phyloP scores from a whole-genome alignment of 2,888 invertebrate genomes.

The Nectonema munidae region DNA sequence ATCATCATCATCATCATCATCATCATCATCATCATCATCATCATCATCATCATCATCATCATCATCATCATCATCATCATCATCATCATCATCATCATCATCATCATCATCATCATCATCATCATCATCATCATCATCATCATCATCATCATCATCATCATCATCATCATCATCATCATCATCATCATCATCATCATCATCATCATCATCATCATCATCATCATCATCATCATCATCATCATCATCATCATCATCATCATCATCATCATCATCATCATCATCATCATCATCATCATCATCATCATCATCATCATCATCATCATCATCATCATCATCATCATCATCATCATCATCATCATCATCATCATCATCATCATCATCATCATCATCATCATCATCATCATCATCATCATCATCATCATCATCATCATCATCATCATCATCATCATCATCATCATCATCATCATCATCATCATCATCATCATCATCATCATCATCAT shows the following conservation, averaged over 20 bases:
- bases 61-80: slow-evolving; percentile 5
- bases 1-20: slow-evolving; percentile 5
- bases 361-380: slow-evolving; percentile 5
- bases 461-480: slow-evolving; percentile 5
- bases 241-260: slow-evolving; percentile 5
- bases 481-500: slow-evolving; percentile 5
- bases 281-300: slow-evolving; percentile 5
- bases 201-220: slow-evolving; percentile 5
- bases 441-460: slow-evolving; percentile 5
- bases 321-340: slow-evolving; percentile 5
- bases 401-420: slow-evolving; percentile 5
- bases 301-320: slow-evolving; percentile 5
- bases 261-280: slow-evolving; percentile 5
- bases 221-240: slow-evolving; percentile 5
- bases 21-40: slow-evolving; percentile 5
- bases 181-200: slow-evolving; percentile 5
- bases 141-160: slow-evolving; percentile 5
- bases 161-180: slow-evolving; percentile 5
- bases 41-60: slow-evolving; percentile 5
- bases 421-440: slow-evolving; percentile 5
- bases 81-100: slow-evolving; percentile 5
- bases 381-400: slow-evolving; percentile 5
- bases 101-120: slow-evolving; percentile 5
- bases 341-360: slow-evolving; percentile 5
- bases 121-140: slow-evolving; percentile 5